Conservation (phyloP, 2,888 invertebrate species). For the Ophion ventricosus region DNA sequence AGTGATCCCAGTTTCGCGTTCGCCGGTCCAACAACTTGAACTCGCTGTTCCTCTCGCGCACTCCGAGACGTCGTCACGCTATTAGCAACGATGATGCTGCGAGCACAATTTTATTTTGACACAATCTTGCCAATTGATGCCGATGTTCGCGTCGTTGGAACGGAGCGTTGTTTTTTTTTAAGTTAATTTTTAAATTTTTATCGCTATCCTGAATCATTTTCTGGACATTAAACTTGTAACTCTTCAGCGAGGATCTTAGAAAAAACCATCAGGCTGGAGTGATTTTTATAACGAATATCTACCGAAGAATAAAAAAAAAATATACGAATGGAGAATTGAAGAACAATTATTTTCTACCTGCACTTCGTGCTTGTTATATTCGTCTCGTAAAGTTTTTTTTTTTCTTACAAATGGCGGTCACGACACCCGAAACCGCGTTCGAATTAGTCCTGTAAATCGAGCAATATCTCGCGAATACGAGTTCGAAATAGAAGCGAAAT, state of each 20-base stretch:
- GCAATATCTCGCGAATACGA: too few species aligned
- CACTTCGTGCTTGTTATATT: too few species aligned
- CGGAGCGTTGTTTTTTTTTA: not conserved
- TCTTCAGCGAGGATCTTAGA: not conserved
- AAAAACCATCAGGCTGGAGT: not conserved
- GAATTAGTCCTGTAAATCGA: too few species aligned
- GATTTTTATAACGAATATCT: too few species aligned
- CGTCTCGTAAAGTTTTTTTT: too few species aligned
- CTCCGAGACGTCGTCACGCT: slow-evolving; percentile 36
- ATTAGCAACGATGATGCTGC: slow-evolving; percentile 29
- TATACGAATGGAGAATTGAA: too few species aligned
- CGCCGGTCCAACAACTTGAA: slow-evolving; percentile 30
- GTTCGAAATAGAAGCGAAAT: too few species aligned
- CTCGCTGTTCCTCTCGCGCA: slow-evolving; percentile 30
- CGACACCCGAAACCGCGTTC: too few species aligned
- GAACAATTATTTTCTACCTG: too few species aligned
- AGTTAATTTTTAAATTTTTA: not conserved
- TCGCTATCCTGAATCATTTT: not conserved
- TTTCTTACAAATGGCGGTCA: too few species aligned
- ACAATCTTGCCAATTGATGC: not conserved
- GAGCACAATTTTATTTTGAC: slow-evolving; percentile 54
- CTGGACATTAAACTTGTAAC: not conserved
- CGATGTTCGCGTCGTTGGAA: not conserved
- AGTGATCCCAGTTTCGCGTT: slow-evolving; percentile 61
- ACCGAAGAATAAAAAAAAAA: too few species aligned